Percentiles rank a stretch among this genome's conserved stretches.
Conservation (phyloP, 2,888 invertebrate species). For the Cabera pusaria region DNA sequence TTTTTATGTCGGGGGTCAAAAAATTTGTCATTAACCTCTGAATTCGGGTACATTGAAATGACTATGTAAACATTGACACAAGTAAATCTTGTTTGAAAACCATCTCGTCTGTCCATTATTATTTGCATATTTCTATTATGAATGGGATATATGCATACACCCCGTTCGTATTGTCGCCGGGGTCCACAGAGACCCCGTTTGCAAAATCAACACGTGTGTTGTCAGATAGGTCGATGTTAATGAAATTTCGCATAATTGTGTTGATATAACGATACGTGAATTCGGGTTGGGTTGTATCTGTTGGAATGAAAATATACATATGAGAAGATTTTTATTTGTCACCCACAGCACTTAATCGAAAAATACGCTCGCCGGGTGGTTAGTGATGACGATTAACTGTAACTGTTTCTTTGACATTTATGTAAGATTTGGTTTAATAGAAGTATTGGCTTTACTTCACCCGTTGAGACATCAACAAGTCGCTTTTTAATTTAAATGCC, state of each 20-base stretch:
- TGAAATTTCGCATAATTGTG: conserved; percentile 46
- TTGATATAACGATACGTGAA: conserved; percentile 35
- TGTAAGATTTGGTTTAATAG: too few species aligned
- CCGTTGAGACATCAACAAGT: too few species aligned
- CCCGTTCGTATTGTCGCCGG: conserved; percentile 50
- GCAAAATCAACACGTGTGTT: conserved; percentile 59
- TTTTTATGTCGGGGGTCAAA: too few species aligned
- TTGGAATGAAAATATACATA: not conserved
- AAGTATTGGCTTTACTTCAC: too few species aligned
- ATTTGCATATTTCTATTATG: conserved; percentile 77
- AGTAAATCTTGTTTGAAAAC: conserved; percentile 61
- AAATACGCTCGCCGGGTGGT: too few species aligned
- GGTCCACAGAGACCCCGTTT: conserved; percentile 46
- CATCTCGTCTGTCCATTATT: conserved; percentile 51
- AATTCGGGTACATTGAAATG: conserved; percentile 54
- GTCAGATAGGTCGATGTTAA: conserved; percentile 44
- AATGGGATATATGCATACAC: conserved; percentile 47
- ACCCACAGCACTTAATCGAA: too few species aligned
- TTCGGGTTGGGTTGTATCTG: conserved; percentile 6
- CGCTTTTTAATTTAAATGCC: too few species aligned
- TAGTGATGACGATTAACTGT: too few species aligned
- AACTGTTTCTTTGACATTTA: too few species aligned
- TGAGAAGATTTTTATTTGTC: too few species aligned
- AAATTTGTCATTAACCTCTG: conserved; percentile 39
- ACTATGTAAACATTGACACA: conserved; percentile 59